Evolutionary conservation across 2,113 vertebrate genomes (phyloP), one percentile per base, ranked within the genome.

Genomic region (Hypomesus transpacificus): DNA sequence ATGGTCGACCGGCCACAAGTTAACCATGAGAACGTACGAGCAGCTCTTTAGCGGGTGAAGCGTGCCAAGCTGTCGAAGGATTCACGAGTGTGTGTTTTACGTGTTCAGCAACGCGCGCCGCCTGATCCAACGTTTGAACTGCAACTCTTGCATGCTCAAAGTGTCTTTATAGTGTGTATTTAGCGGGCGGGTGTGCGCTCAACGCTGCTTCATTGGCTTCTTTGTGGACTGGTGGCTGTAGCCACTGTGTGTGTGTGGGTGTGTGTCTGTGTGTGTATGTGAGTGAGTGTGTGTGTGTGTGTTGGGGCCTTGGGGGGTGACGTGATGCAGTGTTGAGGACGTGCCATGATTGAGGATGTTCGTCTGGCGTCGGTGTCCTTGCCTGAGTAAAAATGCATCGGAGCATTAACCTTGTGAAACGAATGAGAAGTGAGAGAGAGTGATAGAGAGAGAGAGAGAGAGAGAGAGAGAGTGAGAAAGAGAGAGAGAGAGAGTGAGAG

Each of bases 1-100:
- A 73, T 17, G 74, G 69, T 82, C 73, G 69, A 71, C 74, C 79
- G 80, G 68, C 76, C 80, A 70, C 81, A 72, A 62, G 74, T 83
- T 75, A 85, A 75, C 65, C 50, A 62, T 31, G 69, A 56, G 54
- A 80, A 62, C 53, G 50, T 57, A 67, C 66, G 76, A 18, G 63
- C 66, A 51, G 61, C 31, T 26, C 21, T 26, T 75, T 75, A 64
- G 50, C 9, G 31, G 63, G 50, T 9, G 66, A 18, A 24, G 14
- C 3, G 57, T 3, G n/a, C n/a, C 50, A 7, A 57, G 57, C 75
- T 18, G 75, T 8, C 1, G 54, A 57, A 57, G 72, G 34, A n/a
- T 24, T 70, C 54, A 69, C 16, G 24, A 16, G 17, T 7, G 3
- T 61, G 31, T 3, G 8, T 58, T 68, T 20, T 11, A 2, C 26